Base-by-base conservation (phyloP, 2,888 invertebrate species). In the Adela reaumurella region DNA sequence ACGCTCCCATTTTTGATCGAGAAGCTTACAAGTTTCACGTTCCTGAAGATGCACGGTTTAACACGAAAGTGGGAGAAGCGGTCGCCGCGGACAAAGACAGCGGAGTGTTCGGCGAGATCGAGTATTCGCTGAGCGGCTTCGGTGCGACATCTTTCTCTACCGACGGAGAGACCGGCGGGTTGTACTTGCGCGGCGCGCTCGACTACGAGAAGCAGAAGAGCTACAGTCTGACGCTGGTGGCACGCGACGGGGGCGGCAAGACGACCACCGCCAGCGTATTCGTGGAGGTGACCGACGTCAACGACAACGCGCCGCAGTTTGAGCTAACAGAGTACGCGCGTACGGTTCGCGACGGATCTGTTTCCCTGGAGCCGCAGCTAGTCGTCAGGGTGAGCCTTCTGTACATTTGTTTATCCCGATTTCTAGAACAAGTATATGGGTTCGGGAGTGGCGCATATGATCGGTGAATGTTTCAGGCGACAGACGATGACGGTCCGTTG, bases 201-300 rank as follows among this genome's bases (percentile, higher is more conserved):
- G 92, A 94, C 62, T 90, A 90, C 60, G 94, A 94, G 62, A 83
- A 82, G 11, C 90, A 91, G 56, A 88, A 87, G 56, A 87, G 87
- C 50, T 94, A 89, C 55, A 90, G 90, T 50, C 67, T 94, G 50
- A 90, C 89, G 0, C 80, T 91, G 48, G 88, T 90, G 53, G 94
- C 92, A 0, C 83, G 81, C 53, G 94, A 94, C 62, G 91, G 91
- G 0, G 92, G 93, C 0, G 90, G 88, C 0, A 83, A 83, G 55
- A 82, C 87, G 14, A 82, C 88, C 0, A 85, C 88, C 20, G 85
- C 86, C 0, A 88, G 88, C 64, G 71, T 91, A 35, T 83, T 85
- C 46, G 81, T 92, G 14, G 87, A 88, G 54, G 78, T 92, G 0
- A 62, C 85, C 4, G 92, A 92, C 59, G 83, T 89, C 0, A 92